Base-by-base conservation (phyloP, 2,113 vertebrate genomes). In the Semnopithecus entellus region DNA sequence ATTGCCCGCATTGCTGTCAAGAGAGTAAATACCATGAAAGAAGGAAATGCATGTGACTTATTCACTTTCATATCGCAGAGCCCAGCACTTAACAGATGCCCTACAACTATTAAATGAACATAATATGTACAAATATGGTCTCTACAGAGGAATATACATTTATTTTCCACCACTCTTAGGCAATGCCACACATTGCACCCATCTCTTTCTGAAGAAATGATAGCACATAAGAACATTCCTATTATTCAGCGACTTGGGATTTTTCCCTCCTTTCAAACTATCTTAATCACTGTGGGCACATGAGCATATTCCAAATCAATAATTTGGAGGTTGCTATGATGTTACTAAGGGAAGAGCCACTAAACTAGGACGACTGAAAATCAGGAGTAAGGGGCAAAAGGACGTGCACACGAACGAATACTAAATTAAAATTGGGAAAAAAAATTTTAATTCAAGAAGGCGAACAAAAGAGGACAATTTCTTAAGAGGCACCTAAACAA, bases 251-350 rank as follows among this genome's bases (percentile, higher is more conserved):
- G 27, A 20, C 32, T 38, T 66, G 27, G 48, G 32, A 93, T 76
- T 64, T 85, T 85, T 93, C 55, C 27, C 66, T 32, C n/a, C 48
- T 73, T 78, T 48, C 87, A 96, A 87, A 64, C 90, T 96, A 93
- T 95, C 92, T 98, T 94, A 32, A 80, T 57, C 57, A 91, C 52
- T 59, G 85, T 66, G 38, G 70, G 73, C 2, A 14, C 59, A 45
- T 25, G 43, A 91, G 79, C 57, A 80, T 75, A 88, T 84, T 76
- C 90, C 91, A 97, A 98, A 87, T 68, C 73, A 95, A 7, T 76
- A 91, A 84, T 95, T 43, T 94, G 92, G 64, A 17, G 38, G 43
- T 11, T 97, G 50, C 84, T 55, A 50, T 94, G 95, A 97, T 96
- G 95, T 97, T 98, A 70, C 90, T 93, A 0, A 7, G 48, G 85